Percentiles rank a stretch among this genome's conserved stretches.
Evolutionary conservation across 2,888 invertebrate genomes (phyloP).

Genomic region (Oscheius onirici): DNA sequence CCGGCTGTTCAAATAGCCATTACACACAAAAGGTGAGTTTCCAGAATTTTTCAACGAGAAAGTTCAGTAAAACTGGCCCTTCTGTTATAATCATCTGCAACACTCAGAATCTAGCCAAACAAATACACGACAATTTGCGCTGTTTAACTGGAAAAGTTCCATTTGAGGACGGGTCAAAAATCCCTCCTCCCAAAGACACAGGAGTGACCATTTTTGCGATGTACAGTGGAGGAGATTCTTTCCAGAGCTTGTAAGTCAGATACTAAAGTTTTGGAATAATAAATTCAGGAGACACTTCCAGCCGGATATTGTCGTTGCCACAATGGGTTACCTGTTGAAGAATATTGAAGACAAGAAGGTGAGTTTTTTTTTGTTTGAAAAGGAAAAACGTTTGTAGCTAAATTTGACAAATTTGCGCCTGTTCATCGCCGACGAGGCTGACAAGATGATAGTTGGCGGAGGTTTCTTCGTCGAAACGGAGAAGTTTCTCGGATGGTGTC

Average conservation of each 20-base stretch:
- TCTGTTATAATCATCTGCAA: slow-evolving; percentile 10
- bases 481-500: neutral
- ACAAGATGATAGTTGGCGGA: slow-evolving; percentile 37
- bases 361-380: neutral
- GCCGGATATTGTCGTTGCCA: slow-evolving; percentile 9
- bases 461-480: slow-evolving; percentile 36
- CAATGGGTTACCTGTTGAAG: neutral
- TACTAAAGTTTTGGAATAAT: neutral
- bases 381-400: neutral
- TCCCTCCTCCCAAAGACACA: neutral
- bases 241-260: neutral
- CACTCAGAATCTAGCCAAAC: neutral
- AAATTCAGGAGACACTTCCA: neutral
- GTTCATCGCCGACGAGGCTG: slow-evolving; percentile 45
- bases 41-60: neutral
- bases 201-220: neutral
- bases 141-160: neutral
- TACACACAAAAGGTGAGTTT: neutral
- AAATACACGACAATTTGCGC: neutral
- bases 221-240: neutral
- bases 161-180: neutral
- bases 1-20: slow-evolving; percentile 21
- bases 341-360: neutral
- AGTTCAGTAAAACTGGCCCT: neutral
- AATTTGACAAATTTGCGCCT: slow-evolving; percentile 34